Base-by-base conservation (phyloP, 2,888 invertebrate genomes). In the Lasioglossum lativentre region DNA sequence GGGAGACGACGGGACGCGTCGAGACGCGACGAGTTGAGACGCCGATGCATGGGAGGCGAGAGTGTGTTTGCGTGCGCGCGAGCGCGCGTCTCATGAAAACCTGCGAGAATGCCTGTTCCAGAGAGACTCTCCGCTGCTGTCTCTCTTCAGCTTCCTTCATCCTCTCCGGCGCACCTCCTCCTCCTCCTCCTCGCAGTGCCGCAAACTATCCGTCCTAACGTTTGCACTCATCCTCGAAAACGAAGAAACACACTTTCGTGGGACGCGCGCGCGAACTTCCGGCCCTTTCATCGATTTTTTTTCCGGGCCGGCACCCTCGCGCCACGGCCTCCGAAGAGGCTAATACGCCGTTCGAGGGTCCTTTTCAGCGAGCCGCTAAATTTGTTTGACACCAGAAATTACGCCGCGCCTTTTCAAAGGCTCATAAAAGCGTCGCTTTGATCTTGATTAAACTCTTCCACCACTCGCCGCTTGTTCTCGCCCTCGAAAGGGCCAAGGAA, bases 351-450 rank as follows among this genome's bases (percentile, higher is more conserved):
- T 66, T 74, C 74, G 75, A 85, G 77, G 77, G 78, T 72, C 30
- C 82, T 73, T 78, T 89, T 83, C 78, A 78, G 52, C 76, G 78
- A 71, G 66, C 75, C 34, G 66, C 70, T 81, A 81, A 87, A 83
- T 89, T 89, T 86, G 83, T 80, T 70, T 45, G 74, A 75, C 75
- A 68, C 52, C 78, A 78, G 84, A 83, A 85, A 84, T 78, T 84
- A 84, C 84, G 75, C 0, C 52, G 34, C 74, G 63, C 85, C 56
- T 79, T 79, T 82, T 85, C 75, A 68, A 52, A 8, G 73, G 16
- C 83, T 73, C n/a, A 42, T 40, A 63, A 82, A 63, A 63, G 71
- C 71, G 56, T 27, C 73, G 73, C 83, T 84, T 83, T 85, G 38
- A 75, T 86, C 81, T 78, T 45, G 77, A 47, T 70, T 45, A 72